These are phyloP conservation scores for Lampris megalopsis DNA, from an alignment of 2,113 vertebrate genomes.

Conservation along the genomic window DNA sequence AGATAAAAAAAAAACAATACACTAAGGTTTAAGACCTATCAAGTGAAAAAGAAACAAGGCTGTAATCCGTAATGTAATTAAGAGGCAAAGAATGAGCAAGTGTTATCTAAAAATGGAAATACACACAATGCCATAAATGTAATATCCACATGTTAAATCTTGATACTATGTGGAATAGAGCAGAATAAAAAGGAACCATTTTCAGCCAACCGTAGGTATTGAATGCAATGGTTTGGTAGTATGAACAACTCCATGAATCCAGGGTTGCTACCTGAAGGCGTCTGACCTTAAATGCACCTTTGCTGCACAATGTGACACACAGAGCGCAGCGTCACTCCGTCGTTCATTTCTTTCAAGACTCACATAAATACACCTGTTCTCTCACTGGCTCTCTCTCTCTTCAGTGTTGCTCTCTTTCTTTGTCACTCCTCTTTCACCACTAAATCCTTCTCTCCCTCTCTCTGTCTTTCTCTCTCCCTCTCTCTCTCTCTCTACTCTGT, in stretches of 20 bases:
- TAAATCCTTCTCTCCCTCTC: conserved; percentile 1
- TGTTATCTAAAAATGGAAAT: too few species aligned
- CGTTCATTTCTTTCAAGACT: conserved; percentile 9
- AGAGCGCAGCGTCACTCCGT: conserved; percentile 23
- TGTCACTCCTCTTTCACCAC: conserved; percentile 2
- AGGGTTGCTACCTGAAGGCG: conserved; percentile 7
- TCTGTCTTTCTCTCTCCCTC: conserved; percentile 29
- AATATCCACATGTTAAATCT: too few species aligned
- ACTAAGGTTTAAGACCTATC: too few species aligned
- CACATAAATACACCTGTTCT: conserved; percentile 7
- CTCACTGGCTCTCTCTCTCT: conserved; percentile 23
- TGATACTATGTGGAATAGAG: neutral
- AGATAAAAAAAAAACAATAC: too few species aligned
- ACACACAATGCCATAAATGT: too few species aligned
- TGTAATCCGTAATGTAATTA: too few species aligned
- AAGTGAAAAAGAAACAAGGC: too few species aligned
- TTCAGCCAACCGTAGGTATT: too few species aligned
- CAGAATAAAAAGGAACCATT: neutral
- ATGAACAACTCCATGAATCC: neutral
- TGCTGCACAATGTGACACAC: neutral
- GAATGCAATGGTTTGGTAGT: neutral
- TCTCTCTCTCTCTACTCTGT: conserved; percentile 32
- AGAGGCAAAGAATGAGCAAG: too few species aligned
- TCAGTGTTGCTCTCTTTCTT: conserved; percentile 2
- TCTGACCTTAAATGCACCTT: neutral